Percentiles rank a stretch among this genome's conserved stretches.
Conservation (phyloP, 2,888 invertebrate genomes). For the Ganaspis brasiliensis region DNA sequence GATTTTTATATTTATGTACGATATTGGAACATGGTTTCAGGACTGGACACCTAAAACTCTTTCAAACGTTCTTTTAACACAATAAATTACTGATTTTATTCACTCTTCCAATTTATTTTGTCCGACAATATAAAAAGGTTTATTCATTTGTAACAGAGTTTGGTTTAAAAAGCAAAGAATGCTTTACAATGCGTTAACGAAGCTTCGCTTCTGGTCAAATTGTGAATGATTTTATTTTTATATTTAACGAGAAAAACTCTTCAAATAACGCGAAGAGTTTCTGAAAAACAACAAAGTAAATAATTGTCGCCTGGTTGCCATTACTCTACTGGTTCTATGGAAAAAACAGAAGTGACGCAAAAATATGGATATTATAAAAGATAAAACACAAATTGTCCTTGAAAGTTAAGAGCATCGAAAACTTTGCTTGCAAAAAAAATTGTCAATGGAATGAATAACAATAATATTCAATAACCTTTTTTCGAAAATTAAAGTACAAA, state of each 20-base stretch:
- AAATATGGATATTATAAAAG: not conserved
- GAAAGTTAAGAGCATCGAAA: too few species aligned
- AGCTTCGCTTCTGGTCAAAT: slow-evolving; percentile 14
- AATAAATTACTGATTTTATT: too few species aligned
- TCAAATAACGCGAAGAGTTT: not conserved
- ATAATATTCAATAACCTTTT: too few species aligned
- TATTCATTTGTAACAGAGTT: not conserved
- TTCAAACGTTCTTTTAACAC: too few species aligned
- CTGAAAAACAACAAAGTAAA: not conserved
- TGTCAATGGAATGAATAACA: too few species aligned
- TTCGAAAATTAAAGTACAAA: too few species aligned
- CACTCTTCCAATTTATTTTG: slow-evolving; percentile 1
- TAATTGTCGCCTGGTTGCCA: slow-evolving; percentile 11
- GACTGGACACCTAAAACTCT: too few species aligned
- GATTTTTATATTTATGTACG: too few species aligned
- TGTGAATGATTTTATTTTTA: not conserved
- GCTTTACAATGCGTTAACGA: slow-evolving; percentile 14
- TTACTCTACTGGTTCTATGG: not conserved
- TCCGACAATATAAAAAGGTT: not conserved
- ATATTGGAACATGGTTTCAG: too few species aligned
- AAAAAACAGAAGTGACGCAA: not conserved
- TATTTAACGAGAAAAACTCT: not conserved
- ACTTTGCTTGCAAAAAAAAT: too few species aligned
- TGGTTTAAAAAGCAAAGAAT: slow-evolving; percentile 12
- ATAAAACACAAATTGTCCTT: too few species aligned